Conservation (phyloP, 2,888 invertebrate species). For the Apamea anceps region DNA sequence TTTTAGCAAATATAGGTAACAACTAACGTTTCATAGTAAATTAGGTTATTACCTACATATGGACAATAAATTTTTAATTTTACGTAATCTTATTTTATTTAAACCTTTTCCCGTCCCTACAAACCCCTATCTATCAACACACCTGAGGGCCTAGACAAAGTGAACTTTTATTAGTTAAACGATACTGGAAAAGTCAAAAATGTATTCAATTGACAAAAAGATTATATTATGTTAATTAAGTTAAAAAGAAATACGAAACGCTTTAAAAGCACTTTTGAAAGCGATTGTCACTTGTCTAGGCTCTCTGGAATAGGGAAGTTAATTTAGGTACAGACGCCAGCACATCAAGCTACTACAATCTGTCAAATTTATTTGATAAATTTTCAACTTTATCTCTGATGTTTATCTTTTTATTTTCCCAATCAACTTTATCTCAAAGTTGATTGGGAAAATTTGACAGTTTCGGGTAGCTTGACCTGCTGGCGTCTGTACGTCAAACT, state of each 20-base stretch:
- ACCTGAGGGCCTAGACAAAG: neutral
- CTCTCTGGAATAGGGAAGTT: neutral
- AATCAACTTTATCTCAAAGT: no score
- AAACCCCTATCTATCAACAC: neutral
- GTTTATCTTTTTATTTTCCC: no score
- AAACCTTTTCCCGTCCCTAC: conserved; percentile 4
- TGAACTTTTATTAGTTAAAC: neutral
- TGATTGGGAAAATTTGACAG: no score
- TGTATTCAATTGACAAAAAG: neutral
- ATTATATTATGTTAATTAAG: neutral
- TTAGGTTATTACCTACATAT: conserved; percentile 63
- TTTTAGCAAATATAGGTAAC: conserved; percentile 57
- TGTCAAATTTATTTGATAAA: no score
- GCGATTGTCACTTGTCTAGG: neutral
- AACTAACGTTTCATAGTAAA: conserved; percentile 60
- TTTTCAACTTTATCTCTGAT: no score
- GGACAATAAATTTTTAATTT: conserved; percentile 69
- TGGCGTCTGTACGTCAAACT: neutral
- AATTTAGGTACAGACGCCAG: no score
- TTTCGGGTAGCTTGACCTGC: no score
- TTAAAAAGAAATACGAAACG: conserved; percentile 1
- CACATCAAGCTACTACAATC: no score
- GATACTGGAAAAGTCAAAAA: neutral
- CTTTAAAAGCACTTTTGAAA: neutral
- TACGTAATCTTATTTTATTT: conserved; percentile 52